A percentile compares a stretch with the other conserved stretches of the same genome.
These are phyloP conservation scores for Siniperca obscura DNA, from an alignment of 2,797 vertebrate genomes.

Conservation along the genomic window DNA sequence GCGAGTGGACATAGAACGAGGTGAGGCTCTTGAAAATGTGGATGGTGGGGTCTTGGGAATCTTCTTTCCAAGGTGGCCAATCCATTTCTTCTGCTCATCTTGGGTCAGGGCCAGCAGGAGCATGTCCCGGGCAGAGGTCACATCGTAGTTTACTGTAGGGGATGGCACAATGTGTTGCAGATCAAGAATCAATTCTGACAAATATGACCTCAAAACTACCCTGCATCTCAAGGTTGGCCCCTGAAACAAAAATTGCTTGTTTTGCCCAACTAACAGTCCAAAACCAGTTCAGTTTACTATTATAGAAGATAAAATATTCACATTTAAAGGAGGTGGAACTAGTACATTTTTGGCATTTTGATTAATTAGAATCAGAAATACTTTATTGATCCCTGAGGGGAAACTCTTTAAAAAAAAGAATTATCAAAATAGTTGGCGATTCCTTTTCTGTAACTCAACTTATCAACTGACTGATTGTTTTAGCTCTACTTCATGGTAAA, in stretches of 20 bases:
- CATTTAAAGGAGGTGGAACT: neutral
- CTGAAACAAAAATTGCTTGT: neutral
- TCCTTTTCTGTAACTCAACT: neutral
- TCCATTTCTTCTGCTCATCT: slow-evolving; percentile 99
- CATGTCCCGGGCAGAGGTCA: slow-evolving; percentile 98
- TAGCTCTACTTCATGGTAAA: neutral
- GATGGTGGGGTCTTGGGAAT: slow-evolving; percentile 97
- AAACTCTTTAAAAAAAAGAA: no score
- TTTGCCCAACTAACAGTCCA: neutral
- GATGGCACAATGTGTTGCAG: neutral
- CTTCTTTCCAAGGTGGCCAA: slow-evolving; percentile 98
- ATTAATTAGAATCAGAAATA: no score
- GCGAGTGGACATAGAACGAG: slow-evolving; percentile 94
- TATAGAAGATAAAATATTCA: neutral
- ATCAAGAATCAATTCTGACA: slow-evolving; percentile 13
- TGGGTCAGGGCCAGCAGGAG: slow-evolving; percentile 94
- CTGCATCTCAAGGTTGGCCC: neutral
- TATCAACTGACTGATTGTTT: neutral
- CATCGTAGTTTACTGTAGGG: slow-evolving; percentile 95
- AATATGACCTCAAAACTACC: neutral
- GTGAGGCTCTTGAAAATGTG: slow-evolving; percentile 94
- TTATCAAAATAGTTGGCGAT: neutral
- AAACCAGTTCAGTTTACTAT: neutral
- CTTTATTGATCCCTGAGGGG: no score
- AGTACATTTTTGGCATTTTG: neutral